Percentiles rank a stretch among this genome's conserved stretches.
These are phyloP conservation scores for Syngnathus floridae DNA, from an alignment of 2,113 vertebrate species.

Conservation along the genomic window DNA sequence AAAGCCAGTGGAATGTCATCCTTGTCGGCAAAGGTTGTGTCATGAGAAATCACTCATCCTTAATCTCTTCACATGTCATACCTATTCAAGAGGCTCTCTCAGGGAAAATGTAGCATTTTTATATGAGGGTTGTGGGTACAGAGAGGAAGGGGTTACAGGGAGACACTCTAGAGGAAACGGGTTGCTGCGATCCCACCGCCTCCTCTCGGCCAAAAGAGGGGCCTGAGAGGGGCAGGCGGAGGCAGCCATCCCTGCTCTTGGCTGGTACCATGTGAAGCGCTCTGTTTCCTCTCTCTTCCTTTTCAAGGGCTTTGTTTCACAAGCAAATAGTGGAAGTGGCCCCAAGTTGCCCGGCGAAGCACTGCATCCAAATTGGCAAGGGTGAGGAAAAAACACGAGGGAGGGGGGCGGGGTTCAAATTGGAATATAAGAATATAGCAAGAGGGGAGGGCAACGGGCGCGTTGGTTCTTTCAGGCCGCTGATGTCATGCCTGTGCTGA, in stretches of 20 bases:
- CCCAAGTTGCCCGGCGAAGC: slow-evolving; percentile 63
- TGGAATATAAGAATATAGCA: slow-evolving; percentile 42
- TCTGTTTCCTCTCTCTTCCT: slow-evolving; percentile 68
- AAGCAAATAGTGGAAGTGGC: slow-evolving; percentile 71
- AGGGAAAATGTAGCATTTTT: slow-evolving; percentile 22
- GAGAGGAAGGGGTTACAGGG: slow-evolving; percentile 55
- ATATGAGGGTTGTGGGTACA: slow-evolving; percentile 35
- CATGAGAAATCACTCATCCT: slow-evolving; percentile 65
- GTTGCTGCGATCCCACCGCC: slow-evolving; percentile 55
- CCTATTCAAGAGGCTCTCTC: slow-evolving; percentile 32
- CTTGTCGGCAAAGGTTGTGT: slow-evolving; percentile 49
- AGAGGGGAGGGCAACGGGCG: slow-evolving; percentile 52
- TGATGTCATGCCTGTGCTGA: slow-evolving; percentile 77
- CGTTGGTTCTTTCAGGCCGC: slow-evolving; percentile 68
- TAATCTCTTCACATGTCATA: slow-evolving; percentile 55
- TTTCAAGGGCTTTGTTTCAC: slow-evolving; percentile 71
- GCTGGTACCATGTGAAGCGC: slow-evolving; percentile 74
- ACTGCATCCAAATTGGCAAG: slow-evolving; percentile 65
- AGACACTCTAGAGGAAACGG: slow-evolving; percentile 48
- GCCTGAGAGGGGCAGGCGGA: slow-evolving; percentile 52
- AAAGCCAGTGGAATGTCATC: slow-evolving; percentile 58
- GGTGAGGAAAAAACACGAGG: slow-evolving; percentile 40
- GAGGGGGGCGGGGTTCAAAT: slow-evolving; percentile 14
- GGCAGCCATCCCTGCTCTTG: slow-evolving; percentile 63
- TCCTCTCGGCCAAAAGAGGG: slow-evolving; percentile 59